These are phyloP conservation scores for Drymonia ruficornis DNA, from an alignment of 2,888 invertebrate species.

Conservation along the genomic window DNA sequence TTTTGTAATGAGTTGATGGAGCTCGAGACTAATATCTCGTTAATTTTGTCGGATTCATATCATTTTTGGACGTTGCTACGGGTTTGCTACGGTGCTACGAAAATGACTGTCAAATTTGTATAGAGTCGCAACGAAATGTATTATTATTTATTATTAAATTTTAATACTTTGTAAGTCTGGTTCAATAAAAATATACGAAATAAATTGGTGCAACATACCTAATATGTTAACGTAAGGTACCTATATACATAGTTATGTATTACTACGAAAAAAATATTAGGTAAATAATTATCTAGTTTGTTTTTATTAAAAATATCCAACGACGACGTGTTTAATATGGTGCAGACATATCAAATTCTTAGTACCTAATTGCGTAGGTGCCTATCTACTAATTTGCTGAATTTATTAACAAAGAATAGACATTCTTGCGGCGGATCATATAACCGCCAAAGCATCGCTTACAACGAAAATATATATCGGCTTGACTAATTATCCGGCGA, in stretches of 20 bases:
- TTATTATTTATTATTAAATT: too few relatives aligned
- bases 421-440: conserved; percentile 62
- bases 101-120: conserved; percentile 29
- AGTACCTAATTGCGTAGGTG: conserved; percentile 56
- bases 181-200: too few relatives aligned
- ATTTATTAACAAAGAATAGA: conserved; percentile 66
- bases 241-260: too few relatives aligned
- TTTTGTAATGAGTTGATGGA: neutral
- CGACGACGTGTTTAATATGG: conserved; percentile 33
- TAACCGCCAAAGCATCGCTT: conserved; percentile 54
- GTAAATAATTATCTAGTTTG: too few relatives aligned
- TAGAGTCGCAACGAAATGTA: neutral
- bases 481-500: conserved; percentile 26
- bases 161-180: too few relatives aligned
- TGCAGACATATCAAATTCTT: conserved; percentile 62
- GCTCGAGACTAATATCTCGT: neutral
- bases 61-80: conserved; percentile 34
- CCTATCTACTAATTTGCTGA: conserved; percentile 51
- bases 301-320: conserved; percentile 28
- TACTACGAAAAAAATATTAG: too few relatives aligned
- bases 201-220: too few relatives aligned
- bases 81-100: conserved; percentile 67
- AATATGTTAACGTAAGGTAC: too few relatives aligned
- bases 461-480: conserved; percentile 46
- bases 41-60: neutral